Conservation (phyloP, 1,140 invertebrate species). For the Andrena cerasifolii region DNA sequence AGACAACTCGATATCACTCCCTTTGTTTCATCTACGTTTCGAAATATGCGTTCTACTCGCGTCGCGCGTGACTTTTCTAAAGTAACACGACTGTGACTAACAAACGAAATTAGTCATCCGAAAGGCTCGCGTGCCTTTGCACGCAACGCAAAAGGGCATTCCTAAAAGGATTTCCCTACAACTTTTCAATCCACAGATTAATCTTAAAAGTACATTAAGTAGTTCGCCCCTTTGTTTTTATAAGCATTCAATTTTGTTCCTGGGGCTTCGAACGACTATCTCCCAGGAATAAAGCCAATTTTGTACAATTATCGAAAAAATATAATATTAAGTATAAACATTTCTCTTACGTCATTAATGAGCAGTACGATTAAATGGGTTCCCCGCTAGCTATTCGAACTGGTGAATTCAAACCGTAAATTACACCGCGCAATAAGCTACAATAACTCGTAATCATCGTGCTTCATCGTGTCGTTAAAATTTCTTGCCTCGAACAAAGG, state of each 20-base stretch:
- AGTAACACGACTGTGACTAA: too few relatives aligned
- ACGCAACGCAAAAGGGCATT: neutral
- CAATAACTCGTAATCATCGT: neutral
- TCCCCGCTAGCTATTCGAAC: neutral
- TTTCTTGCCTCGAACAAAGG: neutral
- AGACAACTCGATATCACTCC: neutral
- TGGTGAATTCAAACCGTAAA: neutral
- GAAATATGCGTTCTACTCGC: too few relatives aligned
- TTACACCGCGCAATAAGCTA: neutral
- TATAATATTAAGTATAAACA: conserved; percentile 31
- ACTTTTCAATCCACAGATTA: conserved; percentile 1
- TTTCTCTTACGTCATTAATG: conserved; percentile 5
- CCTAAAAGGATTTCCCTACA: neutral
- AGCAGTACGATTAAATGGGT: neutral
- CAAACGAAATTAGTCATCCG: too few relatives aligned
- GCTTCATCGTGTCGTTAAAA: conserved; percentile 1
- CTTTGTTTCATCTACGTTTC: neutral
- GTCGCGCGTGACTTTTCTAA: too few relatives aligned
- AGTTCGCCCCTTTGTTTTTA: neutral
- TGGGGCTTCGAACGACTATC: conserved; percentile 27
- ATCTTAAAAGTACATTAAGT: neutral
- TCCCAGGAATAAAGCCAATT: conserved; percentile 23
- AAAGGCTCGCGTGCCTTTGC: too few relatives aligned
- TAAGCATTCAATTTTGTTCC: conserved; percentile 18
- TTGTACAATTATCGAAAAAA: conserved; percentile 39